Evolutionary conservation across 2,113 vertebrate species (phyloP), one percentile per base, ranked within the genome.

Genomic region (Chamaetylas fuelleborni): DNA sequence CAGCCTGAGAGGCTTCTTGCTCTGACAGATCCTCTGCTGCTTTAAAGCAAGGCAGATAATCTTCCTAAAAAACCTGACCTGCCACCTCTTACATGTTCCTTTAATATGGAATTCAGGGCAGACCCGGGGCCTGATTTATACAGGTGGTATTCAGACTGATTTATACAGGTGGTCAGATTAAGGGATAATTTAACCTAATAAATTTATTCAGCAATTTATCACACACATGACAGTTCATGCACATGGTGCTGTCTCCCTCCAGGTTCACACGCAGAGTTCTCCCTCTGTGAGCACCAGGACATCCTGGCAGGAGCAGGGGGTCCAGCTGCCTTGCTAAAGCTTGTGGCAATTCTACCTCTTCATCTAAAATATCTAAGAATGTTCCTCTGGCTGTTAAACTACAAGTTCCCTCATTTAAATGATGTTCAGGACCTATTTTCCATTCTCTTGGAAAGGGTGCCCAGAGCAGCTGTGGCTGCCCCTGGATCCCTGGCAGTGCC

Each of bases 51-150:
- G 61, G 54, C 1, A 3, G 47, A 29, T 50, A 57, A 15, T 50
- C 76, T 62, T 45, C 48, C 79, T 48, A 12, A 73, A 87, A 78
- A 48, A 40, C 10, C 61, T 56, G 29, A 53, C 9, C 62, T 57
- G 33, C 48, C 23, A 13, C 33, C 5, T 1, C 26, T 65, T 19
- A 48, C 0, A 0, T 17, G 36, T 19, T 42, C 38, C 29, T 50
- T 65, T 40, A 72, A 47, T 8, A 47, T 0, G 26, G 57, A 79
- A 72, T 64, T 71, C 70, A 76, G 48, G 53, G 38, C 48, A 67
- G 66, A 38, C 26, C n/a, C 3, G 2, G 53, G 38, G 57, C 26
- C 62, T 87, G 85, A 47, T 36, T 74, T 74, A 42, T 13, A 34
- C 1, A 87, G 33, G 31, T 34, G 53, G 61, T 38, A 50, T 50